These are phyloP conservation scores for Parazoanthus swiftii DNA, from an alignment of 92 coral and sea anemone genomes.

Conservation along the genomic window DNA sequence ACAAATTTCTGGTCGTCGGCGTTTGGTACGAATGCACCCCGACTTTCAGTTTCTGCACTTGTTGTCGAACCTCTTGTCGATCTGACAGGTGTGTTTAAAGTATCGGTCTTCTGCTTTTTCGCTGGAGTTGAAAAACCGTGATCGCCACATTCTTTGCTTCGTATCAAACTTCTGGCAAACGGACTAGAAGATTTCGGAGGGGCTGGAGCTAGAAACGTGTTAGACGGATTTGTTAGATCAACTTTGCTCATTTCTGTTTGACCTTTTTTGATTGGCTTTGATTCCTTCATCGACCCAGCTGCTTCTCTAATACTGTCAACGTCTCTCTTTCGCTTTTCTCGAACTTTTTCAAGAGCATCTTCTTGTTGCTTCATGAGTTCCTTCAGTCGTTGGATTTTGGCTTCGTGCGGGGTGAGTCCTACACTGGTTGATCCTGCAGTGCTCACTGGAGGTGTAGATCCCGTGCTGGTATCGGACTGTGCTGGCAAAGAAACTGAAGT, in stretches of 20 bases:
- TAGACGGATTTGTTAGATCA: conserved; percentile 37
- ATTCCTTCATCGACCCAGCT: conserved; percentile 11
- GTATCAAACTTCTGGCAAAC: conserved; percentile 30
- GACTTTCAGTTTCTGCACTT: conserved; percentile 36
- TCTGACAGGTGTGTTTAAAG: neutral
- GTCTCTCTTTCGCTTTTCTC: conserved; percentile 75
- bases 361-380: conserved; percentile 82
- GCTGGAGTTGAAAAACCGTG: conserved; percentile 12
- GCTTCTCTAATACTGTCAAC: conserved; percentile 67
- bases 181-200: conserved; percentile 66
- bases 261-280: neutral
- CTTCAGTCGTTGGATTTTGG: conserved; percentile 81
- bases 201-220: conserved; percentile 74
- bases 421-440: conserved; percentile 5
- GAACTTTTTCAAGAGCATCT: conserved; percentile 74
- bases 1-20: conserved; percentile 79
- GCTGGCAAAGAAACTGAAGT: neutral
- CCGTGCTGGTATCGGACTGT: neutral
- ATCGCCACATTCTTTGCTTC: conserved; percentile 3
- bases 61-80: conserved; percentile 36
- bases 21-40: conserved; percentile 79
- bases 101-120: conserved; percentile 7
- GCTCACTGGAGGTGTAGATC: neutral
- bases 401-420: conserved; percentile 86
- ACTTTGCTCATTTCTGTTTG: conserved; percentile 10